phyloP scores from a whole-genome alignment of 2,888 invertebrate genomes.

The Melieria picta region DNA sequence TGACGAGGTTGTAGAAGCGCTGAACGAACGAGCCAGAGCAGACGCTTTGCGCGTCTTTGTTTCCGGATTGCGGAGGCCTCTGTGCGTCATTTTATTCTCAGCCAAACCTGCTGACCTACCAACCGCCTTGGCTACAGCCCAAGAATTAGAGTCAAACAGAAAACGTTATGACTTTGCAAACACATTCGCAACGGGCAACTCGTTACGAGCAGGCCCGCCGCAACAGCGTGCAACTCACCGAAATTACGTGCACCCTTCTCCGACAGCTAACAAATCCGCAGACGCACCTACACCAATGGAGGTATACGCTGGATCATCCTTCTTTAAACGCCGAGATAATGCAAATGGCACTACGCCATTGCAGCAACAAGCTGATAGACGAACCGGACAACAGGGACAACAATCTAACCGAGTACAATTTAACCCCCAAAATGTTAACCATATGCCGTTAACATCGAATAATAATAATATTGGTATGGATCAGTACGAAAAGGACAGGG shows the following conservation, averaged over 20 bases:
- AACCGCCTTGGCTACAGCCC: slow-evolving; percentile 35
- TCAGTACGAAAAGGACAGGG: neutral
- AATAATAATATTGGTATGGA: no score
- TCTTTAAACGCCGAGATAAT: slow-evolving; percentile 2
- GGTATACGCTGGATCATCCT: slow-evolving; percentile 11
- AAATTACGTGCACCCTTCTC: slow-evolving; percentile 4
- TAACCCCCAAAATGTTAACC: no score
- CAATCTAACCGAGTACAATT: neutral
- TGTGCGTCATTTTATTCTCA: slow-evolving; percentile 36
- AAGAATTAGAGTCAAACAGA: slow-evolving; percentile 32
- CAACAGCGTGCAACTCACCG: neutral
- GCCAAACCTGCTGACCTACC: slow-evolving; percentile 31
- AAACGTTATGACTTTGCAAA: slow-evolving; percentile 22
- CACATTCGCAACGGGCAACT: slow-evolving; percentile 16
- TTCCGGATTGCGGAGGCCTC: slow-evolving; percentile 22
- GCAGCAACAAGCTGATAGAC: neutral
- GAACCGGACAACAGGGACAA: neutral
- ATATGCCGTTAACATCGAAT: no score
- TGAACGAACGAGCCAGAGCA: slow-evolving; percentile 24
- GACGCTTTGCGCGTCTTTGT: slow-evolving; percentile 27
- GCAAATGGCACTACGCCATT: neutral
- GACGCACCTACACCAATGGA: slow-evolving; percentile 10
- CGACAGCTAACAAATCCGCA: neutral
- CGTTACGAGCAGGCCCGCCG: neutral
- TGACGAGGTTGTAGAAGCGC: slow-evolving; percentile 8